Evolutionary conservation across 2,797 vertebrate species (phyloP).

Genomic region (Poecilia picta): DNA sequence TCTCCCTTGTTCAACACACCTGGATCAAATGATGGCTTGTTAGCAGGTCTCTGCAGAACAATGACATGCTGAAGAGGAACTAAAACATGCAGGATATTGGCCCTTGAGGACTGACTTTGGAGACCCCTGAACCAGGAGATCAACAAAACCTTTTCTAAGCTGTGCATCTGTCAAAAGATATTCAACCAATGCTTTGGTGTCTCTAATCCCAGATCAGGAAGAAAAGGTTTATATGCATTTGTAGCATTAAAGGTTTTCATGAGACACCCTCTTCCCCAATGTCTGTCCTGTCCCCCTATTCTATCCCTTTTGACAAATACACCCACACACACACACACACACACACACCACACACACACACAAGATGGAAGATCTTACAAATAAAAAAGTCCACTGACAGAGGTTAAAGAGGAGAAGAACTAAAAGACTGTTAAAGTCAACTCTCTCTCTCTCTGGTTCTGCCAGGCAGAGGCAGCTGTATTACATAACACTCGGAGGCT

Average conservation of each 20-base stretch:
- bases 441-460: constrained; percentile 41
- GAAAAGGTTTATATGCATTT: constrained; percentile 21
- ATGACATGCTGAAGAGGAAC: too few relatives aligned
- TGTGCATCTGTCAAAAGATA: constrained; percentile 25
- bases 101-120: too few relatives aligned
- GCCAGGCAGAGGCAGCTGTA: constrained; percentile 64
- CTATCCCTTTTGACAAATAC: neutral
- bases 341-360: too few relatives aligned
- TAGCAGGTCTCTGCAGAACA: too few relatives aligned
- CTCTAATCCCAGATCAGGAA: constrained; percentile 11
- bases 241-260: constrained; percentile 29
- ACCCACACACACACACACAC: neutral
- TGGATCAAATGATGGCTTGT: too few relatives aligned
- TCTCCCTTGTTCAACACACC: too few relatives aligned
- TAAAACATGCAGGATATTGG: too few relatives aligned
- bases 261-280: neutral
- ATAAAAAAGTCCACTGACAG: constrained; percentile 17
- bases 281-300: neutral
- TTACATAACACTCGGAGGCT: constrained; percentile 70
- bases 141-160: neutral
- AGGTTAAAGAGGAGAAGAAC: constrained; percentile 22
- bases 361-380: neutral
- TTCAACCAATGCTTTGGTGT: constrained; percentile 12
- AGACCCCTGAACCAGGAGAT: neutral
- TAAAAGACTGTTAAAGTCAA: constrained; percentile 35